Evolutionary conservation across 2,888 invertebrate species (phyloP).

Genomic region (Branchipolynoe longqiensis): DNA sequence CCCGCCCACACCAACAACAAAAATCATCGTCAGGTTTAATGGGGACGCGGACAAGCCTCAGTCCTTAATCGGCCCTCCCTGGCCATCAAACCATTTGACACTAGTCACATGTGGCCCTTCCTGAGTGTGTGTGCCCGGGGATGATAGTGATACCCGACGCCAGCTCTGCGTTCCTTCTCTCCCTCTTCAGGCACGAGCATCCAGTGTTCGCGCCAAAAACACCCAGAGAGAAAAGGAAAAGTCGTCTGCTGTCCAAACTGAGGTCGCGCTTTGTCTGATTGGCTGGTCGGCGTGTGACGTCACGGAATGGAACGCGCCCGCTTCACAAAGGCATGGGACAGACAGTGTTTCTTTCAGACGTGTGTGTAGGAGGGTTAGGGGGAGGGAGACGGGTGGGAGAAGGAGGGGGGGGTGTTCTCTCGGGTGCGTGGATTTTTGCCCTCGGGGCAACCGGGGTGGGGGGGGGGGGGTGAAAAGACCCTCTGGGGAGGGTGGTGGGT

Average conservation of each 20-base stretch:
- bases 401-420: neutral
- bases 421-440: slow-evolving; percentile 4
- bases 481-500: too few relatives aligned
- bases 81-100: slow-evolving; percentile 22
- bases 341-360: too few relatives aligned
- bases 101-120: slow-evolving; percentile 9
- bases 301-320: slow-evolving; percentile 43
- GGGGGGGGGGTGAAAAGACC: slow-evolving; percentile 34
- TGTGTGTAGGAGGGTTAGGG: too few relatives aligned
- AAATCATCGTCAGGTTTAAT: too few relatives aligned
- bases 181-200: too few relatives aligned
- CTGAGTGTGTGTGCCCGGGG: too few relatives aligned
- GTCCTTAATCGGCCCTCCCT: too few relatives aligned
- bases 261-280: slow-evolving; percentile 10
- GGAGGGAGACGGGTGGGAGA: neutral
- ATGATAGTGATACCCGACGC: too few relatives aligned
- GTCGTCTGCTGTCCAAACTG: slow-evolving; percentile 36
- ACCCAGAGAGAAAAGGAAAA: slow-evolving; percentile 52
- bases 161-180: too few relatives aligned
- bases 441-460: too few relatives aligned
- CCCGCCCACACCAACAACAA: too few relatives aligned
- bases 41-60: too few relatives aligned
- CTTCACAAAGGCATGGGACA: slow-evolving; percentile 1
- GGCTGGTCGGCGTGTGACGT: slow-evolving; percentile 36
- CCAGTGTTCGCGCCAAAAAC: slow-evolving; percentile 46